phyloP scores from a whole-genome alignment of 2,888 invertebrate species.

The Trissonchulus latispiculum region DNA sequence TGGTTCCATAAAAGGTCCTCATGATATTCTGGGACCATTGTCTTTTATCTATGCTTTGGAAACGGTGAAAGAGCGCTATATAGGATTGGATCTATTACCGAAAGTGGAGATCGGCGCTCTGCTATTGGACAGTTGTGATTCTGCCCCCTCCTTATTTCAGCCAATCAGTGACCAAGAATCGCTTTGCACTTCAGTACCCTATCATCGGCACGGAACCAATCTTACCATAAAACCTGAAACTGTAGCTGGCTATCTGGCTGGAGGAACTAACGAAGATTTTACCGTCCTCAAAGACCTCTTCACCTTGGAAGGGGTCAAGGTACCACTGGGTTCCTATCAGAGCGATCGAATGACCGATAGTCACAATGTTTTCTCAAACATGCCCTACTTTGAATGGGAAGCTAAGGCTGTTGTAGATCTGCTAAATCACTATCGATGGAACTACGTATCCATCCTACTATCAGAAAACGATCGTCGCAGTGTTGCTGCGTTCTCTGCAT shows the following conservation, averaged over 20 bases:
- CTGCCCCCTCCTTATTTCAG: conserved; percentile 1
- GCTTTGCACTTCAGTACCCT: background rate
- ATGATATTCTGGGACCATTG: conserved; percentile 8
- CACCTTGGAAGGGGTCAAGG: background rate
- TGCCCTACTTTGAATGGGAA: conserved; percentile 12
- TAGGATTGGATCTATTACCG: conserved; percentile 15
- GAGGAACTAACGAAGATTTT: background rate
- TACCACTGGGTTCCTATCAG: background rate
- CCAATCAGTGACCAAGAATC: background rate
- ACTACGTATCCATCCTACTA: conserved; percentile 18
- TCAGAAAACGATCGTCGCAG: conserved; percentile 31
- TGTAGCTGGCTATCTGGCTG: conserved; percentile 10
- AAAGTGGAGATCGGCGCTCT: conserved; percentile 17
- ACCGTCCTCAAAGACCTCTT: background rate
- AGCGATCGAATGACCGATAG: background rate
- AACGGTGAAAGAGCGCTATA: conserved; percentile 18
- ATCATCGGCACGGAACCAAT: background rate
- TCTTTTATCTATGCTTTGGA: conserved; percentile 23
- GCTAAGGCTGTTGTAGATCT: conserved; percentile 14
- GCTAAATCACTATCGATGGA: conserved; percentile 16
- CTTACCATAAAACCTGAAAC: conserved; percentile 8
- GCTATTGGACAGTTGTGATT: conserved; percentile 18
- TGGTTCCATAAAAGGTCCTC: background rate
- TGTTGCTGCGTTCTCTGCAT: conserved; percentile 33
- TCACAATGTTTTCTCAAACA: conserved; percentile 12